Conservation (phyloP, 2,888 invertebrate species). For the Xylota sylvarum region DNA sequence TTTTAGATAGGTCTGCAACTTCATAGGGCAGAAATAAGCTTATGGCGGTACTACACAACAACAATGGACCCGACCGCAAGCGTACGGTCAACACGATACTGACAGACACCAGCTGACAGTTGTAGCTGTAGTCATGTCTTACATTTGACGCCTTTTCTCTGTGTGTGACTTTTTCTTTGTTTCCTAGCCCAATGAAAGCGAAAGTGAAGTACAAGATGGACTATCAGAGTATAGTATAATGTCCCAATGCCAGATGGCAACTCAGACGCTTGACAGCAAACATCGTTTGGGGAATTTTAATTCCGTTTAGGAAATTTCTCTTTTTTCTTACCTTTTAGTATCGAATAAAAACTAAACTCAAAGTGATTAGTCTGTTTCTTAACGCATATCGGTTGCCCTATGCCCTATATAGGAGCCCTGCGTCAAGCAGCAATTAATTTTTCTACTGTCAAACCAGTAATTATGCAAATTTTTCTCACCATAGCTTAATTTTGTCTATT, state of each 20-base stretch:
- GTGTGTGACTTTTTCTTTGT: background rate
- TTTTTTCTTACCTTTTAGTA: slow-evolving; percentile 7
- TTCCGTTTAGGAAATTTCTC: slow-evolving; percentile 50
- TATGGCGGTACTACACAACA: slow-evolving; percentile 43
- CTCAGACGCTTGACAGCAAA: slow-evolving; percentile 23
- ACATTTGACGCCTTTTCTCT: slow-evolving; percentile 34
- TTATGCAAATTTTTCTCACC: slow-evolving; percentile 51
- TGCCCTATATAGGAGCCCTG: background rate
- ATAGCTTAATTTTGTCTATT: slow-evolving; percentile 10
- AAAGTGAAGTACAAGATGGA: slow-evolving; percentile 54
- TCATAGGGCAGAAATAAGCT: slow-evolving; percentile 50
- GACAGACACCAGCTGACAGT: slow-evolving; percentile 34
- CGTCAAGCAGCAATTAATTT: slow-evolving; percentile 12
- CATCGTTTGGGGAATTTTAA: slow-evolving; percentile 58
- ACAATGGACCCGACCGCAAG: slow-evolving; percentile 27
- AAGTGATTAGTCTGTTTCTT: background rate
- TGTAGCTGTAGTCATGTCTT: slow-evolving; percentile 33
- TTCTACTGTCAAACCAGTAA: slow-evolving; percentile 32
- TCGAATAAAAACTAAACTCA: background rate
- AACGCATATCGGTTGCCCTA: background rate
- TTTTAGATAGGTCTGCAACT: slow-evolving; percentile 24
- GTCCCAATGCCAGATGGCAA: slow-evolving; percentile 46
- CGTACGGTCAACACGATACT: slow-evolving; percentile 33
- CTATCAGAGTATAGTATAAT: slow-evolving; percentile 10
- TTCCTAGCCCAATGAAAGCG: slow-evolving; percentile 47